Conservation (phyloP, 2,888 invertebrate genomes). For the Urechis unicinctus region DNA sequence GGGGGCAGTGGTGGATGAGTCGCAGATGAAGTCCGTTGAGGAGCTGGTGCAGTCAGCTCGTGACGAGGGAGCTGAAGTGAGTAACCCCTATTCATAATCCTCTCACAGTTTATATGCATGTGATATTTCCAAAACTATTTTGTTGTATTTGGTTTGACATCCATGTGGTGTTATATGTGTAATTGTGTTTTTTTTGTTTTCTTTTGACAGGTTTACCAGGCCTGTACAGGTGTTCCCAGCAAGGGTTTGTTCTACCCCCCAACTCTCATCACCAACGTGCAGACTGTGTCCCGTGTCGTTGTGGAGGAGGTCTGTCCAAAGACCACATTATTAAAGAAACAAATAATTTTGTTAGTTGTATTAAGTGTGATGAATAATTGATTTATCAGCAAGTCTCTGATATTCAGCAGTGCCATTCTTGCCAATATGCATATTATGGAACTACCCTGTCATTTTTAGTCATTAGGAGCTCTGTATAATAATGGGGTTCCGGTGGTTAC, state of each 20-base stretch:
- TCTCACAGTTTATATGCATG: not conserved
- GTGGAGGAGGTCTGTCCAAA: constrained; percentile 51
- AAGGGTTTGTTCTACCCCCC: constrained; percentile 42
- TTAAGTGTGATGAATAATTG: too few relatives aligned
- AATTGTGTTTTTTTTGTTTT: not conserved
- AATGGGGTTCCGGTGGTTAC: too few relatives aligned
- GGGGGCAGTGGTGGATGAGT: constrained; percentile 47
- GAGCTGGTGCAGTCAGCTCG: constrained; percentile 36
- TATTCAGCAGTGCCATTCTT: too few relatives aligned
- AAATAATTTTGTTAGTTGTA: too few relatives aligned
- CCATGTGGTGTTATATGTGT: not conserved
- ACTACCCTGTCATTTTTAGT: too few relatives aligned
- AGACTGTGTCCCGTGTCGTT: constrained; percentile 53
- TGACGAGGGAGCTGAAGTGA: constrained; percentile 48
- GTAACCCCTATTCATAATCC: not conserved
- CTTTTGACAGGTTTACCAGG: constrained; percentile 40
- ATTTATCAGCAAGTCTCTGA: too few relatives aligned
- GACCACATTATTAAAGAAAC: not conserved
- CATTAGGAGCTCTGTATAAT: too few relatives aligned
- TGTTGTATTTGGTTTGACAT: not conserved
- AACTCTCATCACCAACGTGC: constrained; percentile 51
- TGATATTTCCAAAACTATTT: not conserved
- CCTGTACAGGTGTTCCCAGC: constrained; percentile 25
- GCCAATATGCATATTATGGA: too few relatives aligned
- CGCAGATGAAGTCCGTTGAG: constrained; percentile 33